Base-by-base conservation (phyloP, 1,140 invertebrate species). In the Phenacoccus solenopsis region DNA sequence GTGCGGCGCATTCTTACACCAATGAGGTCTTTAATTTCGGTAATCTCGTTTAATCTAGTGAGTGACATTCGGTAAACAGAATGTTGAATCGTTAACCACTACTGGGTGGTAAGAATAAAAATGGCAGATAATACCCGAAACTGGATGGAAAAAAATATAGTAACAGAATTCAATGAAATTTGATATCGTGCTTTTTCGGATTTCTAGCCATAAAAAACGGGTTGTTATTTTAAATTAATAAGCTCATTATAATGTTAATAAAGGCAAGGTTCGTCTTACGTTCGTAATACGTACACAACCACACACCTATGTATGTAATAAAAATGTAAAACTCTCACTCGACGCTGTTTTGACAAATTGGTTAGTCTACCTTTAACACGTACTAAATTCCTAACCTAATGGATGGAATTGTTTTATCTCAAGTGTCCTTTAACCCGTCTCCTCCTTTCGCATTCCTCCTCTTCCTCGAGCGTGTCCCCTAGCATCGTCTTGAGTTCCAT, bases 211-310 rank as follows among this genome's bases (percentile, higher is more conserved):
- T 24, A 64, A 64, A 64, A 64, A 27, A 2, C 59, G 22, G 59
- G 59, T 64, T 27, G 59, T 64, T 64, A 64, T 64, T 64, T 64
- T 25, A 64, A 64, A 64, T 64, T 64, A 64, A 64, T 64, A 64
- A 64, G 59, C 59, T 64, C 59, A 27, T 64, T 64, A 64, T 64
- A 64, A 27, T 27, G 59, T 64, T 64, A 64, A 64, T 64, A 64
- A 64, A 64, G 59, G 10, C 59, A 24, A 27, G 38, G 2, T 9
- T 49, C 38, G 38, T n/a, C n/a, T n/a, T n/a, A n/a, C n/a, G n/a
- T n/a, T n/a, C n/a, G n/a, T n/a, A n/a, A n/a, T n/a, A n/a, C n/a
- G n/a, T n/a, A n/a, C n/a, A n/a, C n/a, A n/a, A n/a, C n/a, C n/a
- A n/a, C n/a, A n/a, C n/a, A n/a, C n/a, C n/a, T n/a, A n/a, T n/a